Evolutionary conservation across 2,113 vertebrate genomes (phyloP).

Genomic region (Gobius niger): DNA sequence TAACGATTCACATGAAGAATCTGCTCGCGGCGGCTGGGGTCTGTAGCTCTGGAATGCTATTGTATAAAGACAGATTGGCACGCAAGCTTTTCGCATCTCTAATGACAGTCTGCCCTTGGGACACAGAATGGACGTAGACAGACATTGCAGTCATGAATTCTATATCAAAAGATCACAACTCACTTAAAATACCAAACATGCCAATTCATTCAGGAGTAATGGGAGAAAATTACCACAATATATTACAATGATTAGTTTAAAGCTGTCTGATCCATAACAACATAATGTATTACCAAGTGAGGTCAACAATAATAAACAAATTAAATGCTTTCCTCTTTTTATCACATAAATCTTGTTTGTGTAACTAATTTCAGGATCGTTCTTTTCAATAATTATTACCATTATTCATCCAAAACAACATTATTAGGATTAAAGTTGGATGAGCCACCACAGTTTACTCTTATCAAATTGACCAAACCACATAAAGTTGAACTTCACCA

Average conservation of each 20-base stretch:
- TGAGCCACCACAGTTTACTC: too few relatives aligned
- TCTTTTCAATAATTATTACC: too few relatives aligned
- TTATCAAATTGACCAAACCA: too few relatives aligned
- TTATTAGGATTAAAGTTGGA: too few relatives aligned
- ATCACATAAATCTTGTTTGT: too few relatives aligned
- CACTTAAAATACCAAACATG: neutral
- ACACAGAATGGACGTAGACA: conserved; percentile 19
- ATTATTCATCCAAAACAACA: too few relatives aligned
- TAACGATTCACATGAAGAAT: conserved; percentile 11
- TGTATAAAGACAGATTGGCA: conserved; percentile 55
- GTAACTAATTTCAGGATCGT: too few relatives aligned
- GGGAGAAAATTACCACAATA: neutral
- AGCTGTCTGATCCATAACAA: neutral
- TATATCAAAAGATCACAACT: neutral
- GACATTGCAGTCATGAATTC: neutral
- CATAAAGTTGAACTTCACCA: too few relatives aligned
- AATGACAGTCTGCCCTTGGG: conserved; percentile 16
- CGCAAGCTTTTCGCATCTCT: conserved; percentile 25
- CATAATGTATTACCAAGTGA: too few relatives aligned
- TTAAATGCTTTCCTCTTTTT: too few relatives aligned
- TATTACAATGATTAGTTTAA: conserved; percentile 12
- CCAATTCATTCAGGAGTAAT: neutral
- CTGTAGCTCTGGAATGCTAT: conserved; percentile 17
- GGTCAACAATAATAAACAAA: too few relatives aligned
- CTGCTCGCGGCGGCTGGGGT: conserved; percentile 26